Conservation (phyloP, 2,888 invertebrate genomes). For the Danaus chrysippus region DNA sequence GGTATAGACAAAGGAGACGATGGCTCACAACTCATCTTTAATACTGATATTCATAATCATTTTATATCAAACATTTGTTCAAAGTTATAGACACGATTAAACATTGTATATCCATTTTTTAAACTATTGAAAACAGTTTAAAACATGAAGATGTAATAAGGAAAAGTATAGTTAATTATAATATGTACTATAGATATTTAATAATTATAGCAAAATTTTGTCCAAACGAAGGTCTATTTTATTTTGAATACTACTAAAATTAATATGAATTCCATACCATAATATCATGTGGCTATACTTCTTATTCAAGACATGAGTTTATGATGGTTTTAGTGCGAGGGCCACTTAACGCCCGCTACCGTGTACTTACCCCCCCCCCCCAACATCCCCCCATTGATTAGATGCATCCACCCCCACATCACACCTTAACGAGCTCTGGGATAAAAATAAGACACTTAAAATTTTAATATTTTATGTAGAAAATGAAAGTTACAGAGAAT, state of each 20-base stretch:
- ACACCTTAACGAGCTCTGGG: slow-evolving; percentile 26
- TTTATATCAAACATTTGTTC: not conserved
- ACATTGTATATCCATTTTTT: no score
- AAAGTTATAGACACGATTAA: not conserved
- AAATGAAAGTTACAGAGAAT: not conserved
- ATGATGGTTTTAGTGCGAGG: slow-evolving; percentile 73
- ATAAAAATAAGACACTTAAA: slow-evolving; percentile 1
- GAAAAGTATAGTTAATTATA: no score
- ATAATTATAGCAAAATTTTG: no score
- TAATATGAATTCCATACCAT: slow-evolving; percentile 15
- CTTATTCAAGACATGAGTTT: slow-evolving; percentile 67
- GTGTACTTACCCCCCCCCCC: slow-evolving; percentile 45
- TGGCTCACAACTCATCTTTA: not conserved
- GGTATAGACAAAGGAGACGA: slow-evolving; percentile 40
- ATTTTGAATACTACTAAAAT: no score
- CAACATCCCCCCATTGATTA: slow-evolving; percentile 45
- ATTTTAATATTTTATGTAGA: not conserved
- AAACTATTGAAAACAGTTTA: no score
- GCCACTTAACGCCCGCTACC: slow-evolving; percentile 73
- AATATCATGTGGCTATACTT: slow-evolving; percentile 44
- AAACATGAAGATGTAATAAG: no score
- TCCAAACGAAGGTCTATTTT: no score
- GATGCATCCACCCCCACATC: slow-evolving; percentile 56
- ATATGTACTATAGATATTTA: no score
- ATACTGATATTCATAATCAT: not conserved